Base-by-base conservation (phyloP, 1,140 invertebrate genomes). In the Temnothorax longispinosus region DNA sequence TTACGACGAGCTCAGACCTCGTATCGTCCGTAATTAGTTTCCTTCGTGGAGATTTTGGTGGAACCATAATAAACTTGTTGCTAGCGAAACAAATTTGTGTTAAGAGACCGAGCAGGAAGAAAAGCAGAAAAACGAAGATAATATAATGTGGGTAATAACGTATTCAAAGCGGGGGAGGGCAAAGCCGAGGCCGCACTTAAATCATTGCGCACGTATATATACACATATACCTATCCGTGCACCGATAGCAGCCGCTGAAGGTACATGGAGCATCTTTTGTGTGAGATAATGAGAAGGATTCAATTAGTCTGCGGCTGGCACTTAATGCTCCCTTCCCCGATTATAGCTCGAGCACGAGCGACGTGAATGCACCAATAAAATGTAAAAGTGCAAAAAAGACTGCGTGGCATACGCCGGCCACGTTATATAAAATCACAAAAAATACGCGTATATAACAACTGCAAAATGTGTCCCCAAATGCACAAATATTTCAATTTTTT, bases 281-380 rank as follows among this genome's bases (percentile, higher is more conserved):
- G 69, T 7, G 76, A 82, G 82, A 86, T 89, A 90, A 89, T 75
- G 89, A 86, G 71, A 88, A 78, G 76, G 85, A 90, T 90, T 86
- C 75, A 86, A 90, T 89, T 89, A 90, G 86, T 78, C 80, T 86
- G 86, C 75, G 80, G 86, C 35, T 85, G 89, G 86, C 89, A 69
- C 71, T 75, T 86, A 82, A 85, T 58, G 75, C 58, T 74, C 38
- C 76, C 81, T 50, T 78, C 6, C 32, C 58, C 54, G 58, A 88
- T 87, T 84, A 72, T 65, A 44, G 32, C 67, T 86, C 58, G 41
- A 80, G 60, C 15, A 64, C 58, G 44, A 60, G 64, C 15, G 3
- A 71, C 15, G 5, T 44, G n/a, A 80, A 56, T 21, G 35, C n/a
- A 35, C 21, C 21, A 71, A 71, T 56, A 75, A 74, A 50, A 60